Percentiles rank a stretch among this genome's conserved stretches.
phyloP scores from a whole-genome alignment of 2,113 vertebrate species.

The Alexandromys fortis region DNA sequence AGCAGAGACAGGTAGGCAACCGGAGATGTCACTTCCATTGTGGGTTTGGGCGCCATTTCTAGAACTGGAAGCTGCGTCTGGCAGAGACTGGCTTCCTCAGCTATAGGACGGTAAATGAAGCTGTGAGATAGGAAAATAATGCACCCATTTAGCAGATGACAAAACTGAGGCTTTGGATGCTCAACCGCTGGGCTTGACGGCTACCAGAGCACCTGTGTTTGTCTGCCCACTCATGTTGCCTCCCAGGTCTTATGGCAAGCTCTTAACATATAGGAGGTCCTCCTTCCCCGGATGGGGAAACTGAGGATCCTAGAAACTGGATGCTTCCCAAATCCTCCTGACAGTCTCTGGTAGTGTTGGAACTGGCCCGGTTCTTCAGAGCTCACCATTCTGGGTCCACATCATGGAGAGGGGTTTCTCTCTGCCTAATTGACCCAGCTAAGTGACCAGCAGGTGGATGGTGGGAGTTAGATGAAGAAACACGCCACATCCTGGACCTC shows the following conservation, averaged over 20 bases:
- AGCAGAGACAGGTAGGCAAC: background rate
- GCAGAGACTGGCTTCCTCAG: background rate
- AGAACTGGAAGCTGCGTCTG: background rate
- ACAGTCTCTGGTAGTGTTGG: background rate
- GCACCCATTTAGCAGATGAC: background rate
- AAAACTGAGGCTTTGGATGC: background rate
- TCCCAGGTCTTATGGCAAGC: background rate
- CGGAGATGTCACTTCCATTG: background rate
- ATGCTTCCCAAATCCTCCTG: background rate
- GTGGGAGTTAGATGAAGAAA: too few relatives aligned
- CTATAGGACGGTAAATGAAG: background rate
- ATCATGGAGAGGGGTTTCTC: accelerated
- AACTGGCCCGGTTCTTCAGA: background rate
- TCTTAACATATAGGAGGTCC: background rate
- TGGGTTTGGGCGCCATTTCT: background rate
- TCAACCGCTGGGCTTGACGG: background rate
- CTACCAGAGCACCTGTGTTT: too few relatives aligned
- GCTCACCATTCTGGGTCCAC: background rate
- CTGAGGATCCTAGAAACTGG: background rate
- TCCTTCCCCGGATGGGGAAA: background rate
- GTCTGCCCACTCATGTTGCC: background rate
- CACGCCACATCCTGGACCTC: background rate
- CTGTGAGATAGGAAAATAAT: background rate
- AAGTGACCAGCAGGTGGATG: background rate
- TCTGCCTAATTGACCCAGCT: background rate